Evolutionary conservation across 1,140 invertebrate species (phyloP), one percentile per base, ranked within the genome.

Genomic region (Drosophila busckii): DNA sequence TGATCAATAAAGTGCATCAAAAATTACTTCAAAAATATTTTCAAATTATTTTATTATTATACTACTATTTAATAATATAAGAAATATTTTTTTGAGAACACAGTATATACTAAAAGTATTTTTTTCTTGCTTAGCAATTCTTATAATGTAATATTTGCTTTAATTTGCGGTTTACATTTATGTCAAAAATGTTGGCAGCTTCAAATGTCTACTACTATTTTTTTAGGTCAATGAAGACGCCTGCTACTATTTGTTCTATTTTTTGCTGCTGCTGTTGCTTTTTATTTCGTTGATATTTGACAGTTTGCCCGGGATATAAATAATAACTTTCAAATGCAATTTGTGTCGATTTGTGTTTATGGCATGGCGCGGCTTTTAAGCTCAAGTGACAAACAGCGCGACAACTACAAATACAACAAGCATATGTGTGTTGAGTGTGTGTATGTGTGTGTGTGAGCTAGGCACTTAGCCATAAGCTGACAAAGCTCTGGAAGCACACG

Each of bases 271-370:
- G 23, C 37, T 46, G 40, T 62, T 35, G 32, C 22, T 59, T 53
- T 65, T 60, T 5, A 16, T 42, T 46, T 46, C 15, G 3, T 49
- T 28, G 6, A 8, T 34, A 19, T 46, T 55, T 55, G 50, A 61
- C 50, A 61, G 49, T 52, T n/a, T 42, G 49, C 38, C 49, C 37
- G 64, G 65, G 67, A n/a, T n/a, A 78, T 78, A 71, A 80, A 71
- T 78, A 67, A 78, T 71, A 78, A 80, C 63, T 80, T 78, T 71
- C 41, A 53, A 73, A 78, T 80, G 68, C 75, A 82, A 78, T 78
- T 73, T 80, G 73, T 73, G 73, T 78, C 73, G 68, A 78, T 78
- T 71, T 71, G 52, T 67, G 45, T 61, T 60, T 44, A 41, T 53
- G 70, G 60, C 38, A 58, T 34, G 32, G 59, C 34, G 34, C 29